Evolutionary conservation across 2,888 invertebrate genomes (phyloP).

Genomic region (Lasius platythorax): DNA sequence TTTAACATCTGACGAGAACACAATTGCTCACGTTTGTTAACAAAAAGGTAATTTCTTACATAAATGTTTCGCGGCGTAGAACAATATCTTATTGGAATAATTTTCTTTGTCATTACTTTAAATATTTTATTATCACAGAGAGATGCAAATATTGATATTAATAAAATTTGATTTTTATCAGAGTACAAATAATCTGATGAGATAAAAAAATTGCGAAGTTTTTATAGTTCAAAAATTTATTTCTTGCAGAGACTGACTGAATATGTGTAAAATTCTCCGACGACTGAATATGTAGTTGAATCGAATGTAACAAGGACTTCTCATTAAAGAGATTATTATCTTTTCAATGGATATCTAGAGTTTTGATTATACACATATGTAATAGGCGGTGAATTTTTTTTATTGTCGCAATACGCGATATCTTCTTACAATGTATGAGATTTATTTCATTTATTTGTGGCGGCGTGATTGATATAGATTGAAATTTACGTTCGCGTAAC

Average conservation of each 20-base stretch:
- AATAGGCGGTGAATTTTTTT: not conserved
- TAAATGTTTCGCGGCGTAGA: not conserved
- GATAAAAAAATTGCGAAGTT: not conserved
- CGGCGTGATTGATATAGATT: not conserved
- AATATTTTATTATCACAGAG: not conserved
- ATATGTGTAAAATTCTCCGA: not conserved
- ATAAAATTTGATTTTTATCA: not conserved
- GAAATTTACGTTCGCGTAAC: not conserved
- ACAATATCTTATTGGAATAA: not conserved
- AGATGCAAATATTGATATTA: not conserved
- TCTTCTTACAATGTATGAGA: not conserved
- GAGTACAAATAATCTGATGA: not conserved
- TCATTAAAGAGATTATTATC: conserved; percentile 2
- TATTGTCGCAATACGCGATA: not conserved
- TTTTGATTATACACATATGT: not conserved
- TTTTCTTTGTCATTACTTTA: not conserved
- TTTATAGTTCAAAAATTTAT: not conserved
- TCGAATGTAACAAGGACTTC: not conserved
- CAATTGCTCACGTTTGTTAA: conserved; percentile 13
- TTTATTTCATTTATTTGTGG: not conserved
- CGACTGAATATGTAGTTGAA: not conserved
- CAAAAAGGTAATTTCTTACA: conserved; percentile 7
- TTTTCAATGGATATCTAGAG: not conserved
- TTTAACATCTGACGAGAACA: not conserved
- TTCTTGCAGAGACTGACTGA: not conserved